Conservation (phyloP, 2,113 vertebrate species). For the Leucoraja erinaceus region DNA sequence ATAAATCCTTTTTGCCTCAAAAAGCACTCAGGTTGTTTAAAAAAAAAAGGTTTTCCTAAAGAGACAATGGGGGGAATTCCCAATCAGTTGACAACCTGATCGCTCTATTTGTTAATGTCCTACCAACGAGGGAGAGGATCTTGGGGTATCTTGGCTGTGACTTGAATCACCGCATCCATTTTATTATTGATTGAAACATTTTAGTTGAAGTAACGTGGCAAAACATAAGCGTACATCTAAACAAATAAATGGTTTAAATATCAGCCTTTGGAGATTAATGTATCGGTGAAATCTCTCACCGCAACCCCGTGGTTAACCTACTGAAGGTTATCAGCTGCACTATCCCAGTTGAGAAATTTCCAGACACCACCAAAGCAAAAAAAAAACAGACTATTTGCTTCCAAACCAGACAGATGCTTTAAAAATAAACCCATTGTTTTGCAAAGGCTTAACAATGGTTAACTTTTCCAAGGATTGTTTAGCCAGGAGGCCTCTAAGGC, state of each 20-base stretch:
- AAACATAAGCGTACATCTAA: neutral
- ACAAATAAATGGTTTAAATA: neutral
- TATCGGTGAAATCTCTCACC: neutral
- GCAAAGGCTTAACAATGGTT: neutral
- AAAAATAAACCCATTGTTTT: neutral
- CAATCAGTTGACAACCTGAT: neutral
- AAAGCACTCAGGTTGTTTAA: too few species aligned
- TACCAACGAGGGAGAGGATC: too few species aligned
- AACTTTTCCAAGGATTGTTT: neutral
- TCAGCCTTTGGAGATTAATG: constrained; percentile 13
- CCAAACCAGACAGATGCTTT: neutral
- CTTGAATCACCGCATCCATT: neutral
- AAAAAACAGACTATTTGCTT: neutral
- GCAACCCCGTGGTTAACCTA: neutral
- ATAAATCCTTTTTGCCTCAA: too few species aligned
- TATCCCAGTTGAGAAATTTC: neutral
- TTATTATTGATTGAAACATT: neutral
- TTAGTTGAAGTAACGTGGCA: neutral
- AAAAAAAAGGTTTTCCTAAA: too few species aligned
- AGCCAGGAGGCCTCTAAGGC: too few species aligned
- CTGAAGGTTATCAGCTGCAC: neutral
- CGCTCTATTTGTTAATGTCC: too few species aligned
- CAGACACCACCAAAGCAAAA: neutral
- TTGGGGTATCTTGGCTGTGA: neutral
- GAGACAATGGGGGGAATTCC: neutral